Percentiles rank a stretch among this genome's conserved stretches.
phyloP scores from a whole-genome alignment of 92 coral and sea anemone genomes.

The Virgularia gustaviana region DNA sequence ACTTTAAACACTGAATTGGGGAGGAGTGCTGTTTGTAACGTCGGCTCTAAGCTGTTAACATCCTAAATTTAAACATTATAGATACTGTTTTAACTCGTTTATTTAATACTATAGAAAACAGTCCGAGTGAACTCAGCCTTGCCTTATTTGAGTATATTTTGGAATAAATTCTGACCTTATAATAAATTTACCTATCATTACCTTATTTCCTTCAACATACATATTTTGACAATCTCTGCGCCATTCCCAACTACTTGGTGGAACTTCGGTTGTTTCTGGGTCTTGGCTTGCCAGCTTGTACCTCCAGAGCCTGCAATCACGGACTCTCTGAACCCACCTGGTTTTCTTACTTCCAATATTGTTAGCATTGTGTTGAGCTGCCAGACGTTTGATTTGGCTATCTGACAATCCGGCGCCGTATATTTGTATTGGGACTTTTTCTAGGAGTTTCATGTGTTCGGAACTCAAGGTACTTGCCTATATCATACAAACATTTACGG shows the following conservation, averaged over 20 bases:
- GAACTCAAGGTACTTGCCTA: too few species aligned
- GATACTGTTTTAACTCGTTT: too few species aligned
- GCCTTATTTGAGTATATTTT: not conserved
- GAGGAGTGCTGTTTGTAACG: too few species aligned
- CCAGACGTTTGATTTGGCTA: conserved; percentile 1
- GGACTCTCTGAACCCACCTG: conserved; percentile 8
- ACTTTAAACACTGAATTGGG: too few species aligned
- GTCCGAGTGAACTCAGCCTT: too few species aligned
- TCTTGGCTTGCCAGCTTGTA: not conserved
- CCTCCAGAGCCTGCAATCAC: not conserved
- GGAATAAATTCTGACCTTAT: not conserved
- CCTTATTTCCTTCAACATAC: not conserved
- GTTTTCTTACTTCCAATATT: conserved; percentile 4
- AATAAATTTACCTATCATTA: not conserved
- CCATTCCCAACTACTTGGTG: not conserved
- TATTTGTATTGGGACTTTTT: too few species aligned
- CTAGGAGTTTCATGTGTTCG: too few species aligned
- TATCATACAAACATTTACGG: too few species aligned
- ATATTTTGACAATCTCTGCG: conserved; percentile 6
- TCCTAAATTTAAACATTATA: too few species aligned
- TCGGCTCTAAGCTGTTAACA: too few species aligned
- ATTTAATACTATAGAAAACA: too few species aligned
- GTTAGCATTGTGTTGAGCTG: not conserved
- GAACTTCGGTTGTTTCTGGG: not conserved
- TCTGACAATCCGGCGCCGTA: not conserved